Evolutionary conservation across 2,888 invertebrate species (phyloP).

Genomic region (Limnephilus auricula): DNA sequence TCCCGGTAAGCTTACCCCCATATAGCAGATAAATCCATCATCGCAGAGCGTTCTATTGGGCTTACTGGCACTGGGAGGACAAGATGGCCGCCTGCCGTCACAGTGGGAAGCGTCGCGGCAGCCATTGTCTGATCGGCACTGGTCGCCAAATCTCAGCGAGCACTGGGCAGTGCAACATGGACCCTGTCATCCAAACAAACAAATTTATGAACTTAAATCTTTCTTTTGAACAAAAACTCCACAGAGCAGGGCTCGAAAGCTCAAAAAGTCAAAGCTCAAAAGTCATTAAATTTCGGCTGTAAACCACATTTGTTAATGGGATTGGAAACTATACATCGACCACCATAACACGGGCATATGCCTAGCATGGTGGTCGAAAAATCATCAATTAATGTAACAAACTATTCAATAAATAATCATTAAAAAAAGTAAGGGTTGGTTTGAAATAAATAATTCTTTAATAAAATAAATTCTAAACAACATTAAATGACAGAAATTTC

Average conservation of each 20-base stretch:
- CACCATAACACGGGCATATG: too few species aligned
- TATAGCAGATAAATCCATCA: conserved; percentile 97
- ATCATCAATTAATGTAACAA: too few species aligned
- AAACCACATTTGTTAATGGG: background rate
- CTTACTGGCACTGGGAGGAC: conserved; percentile 95
- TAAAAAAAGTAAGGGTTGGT: too few species aligned
- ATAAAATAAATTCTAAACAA: too few species aligned
- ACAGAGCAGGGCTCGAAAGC: background rate
- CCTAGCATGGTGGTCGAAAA: too few species aligned
- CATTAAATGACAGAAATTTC: too few species aligned
- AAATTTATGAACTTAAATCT: background rate
- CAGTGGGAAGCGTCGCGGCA: conserved; percentile 96
- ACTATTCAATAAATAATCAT: too few species aligned
- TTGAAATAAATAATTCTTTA: too few species aligned
- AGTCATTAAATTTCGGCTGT: background rate
- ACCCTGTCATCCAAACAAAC: conserved; percentile 79
- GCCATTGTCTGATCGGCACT: conserved; percentile 95
- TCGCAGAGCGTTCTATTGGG: conserved; percentile 97
- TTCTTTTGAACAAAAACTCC: background rate
- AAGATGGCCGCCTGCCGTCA: conserved; percentile 91
- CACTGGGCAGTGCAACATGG: conserved; percentile 96
- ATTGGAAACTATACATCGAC: too few species aligned
- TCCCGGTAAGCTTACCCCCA: conserved; percentile 86
- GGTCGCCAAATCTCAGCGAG: conserved; percentile 89
- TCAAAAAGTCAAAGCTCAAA: background rate